A percentile compares a stretch with the other conserved stretches of the same genome.
Conservation (phyloP, 2,888 invertebrate species). For the Cybosia mesomella region DNA sequence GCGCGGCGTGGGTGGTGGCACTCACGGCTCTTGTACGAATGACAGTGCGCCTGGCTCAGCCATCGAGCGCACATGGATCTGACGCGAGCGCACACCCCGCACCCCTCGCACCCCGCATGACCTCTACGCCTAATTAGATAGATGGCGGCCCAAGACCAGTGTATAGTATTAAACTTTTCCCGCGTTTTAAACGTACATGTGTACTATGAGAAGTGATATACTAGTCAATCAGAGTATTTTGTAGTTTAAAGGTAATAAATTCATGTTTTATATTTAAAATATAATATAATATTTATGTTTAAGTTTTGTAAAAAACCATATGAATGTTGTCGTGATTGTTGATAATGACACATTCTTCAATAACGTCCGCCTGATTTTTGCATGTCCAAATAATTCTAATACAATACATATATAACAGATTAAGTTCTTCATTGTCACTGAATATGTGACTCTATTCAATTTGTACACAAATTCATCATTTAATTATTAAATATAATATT, state of each 20-base stretch:
- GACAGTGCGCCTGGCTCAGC: slow-evolving; percentile 46
- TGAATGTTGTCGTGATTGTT: not conserved
- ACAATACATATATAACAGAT: not conserved
- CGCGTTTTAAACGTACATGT: slow-evolving; percentile 32
- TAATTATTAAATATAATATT: not conserved
- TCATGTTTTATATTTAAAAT: slow-evolving; percentile 8
- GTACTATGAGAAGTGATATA: slow-evolving; percentile 16
- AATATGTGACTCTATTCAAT: not conserved
- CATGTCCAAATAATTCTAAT: not conserved
- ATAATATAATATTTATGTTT: not conserved
- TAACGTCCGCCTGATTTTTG: not conserved
- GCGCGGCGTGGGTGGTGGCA: slow-evolving; percentile 66
- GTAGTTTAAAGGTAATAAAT: not conserved
- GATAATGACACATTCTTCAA: not conserved
- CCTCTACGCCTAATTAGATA: slow-evolving; percentile 68
- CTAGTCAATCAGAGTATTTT: slow-evolving; percentile 27
- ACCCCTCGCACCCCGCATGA: slow-evolving; percentile 75
- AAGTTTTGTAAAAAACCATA: not conserved
- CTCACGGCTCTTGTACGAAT: slow-evolving; percentile 45
- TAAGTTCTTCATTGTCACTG: not conserved
- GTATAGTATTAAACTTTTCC: slow-evolving; percentile 19
- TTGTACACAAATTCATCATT: not conserved
- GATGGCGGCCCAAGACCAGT: slow-evolving; percentile 6
- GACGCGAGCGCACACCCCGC: slow-evolving; percentile 53
- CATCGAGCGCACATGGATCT: slow-evolving; percentile 53